A percentile compares a stretch with the other conserved stretches of the same genome.
phyloP scores from a whole-genome alignment of 1,140 invertebrate species.

The Hypothenemus hampei region DNA sequence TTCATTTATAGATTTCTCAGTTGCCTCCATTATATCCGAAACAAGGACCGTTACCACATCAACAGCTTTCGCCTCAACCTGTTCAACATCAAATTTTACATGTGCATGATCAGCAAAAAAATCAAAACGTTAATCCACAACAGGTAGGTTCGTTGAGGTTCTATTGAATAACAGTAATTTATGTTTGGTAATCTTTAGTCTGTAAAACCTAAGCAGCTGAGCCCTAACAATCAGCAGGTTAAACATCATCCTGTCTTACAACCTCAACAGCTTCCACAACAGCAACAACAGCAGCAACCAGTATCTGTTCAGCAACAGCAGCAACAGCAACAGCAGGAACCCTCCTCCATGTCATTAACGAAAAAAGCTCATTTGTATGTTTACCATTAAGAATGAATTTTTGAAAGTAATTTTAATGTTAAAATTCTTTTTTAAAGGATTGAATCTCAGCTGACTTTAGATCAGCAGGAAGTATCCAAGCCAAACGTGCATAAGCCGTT shows the following conservation, averaged over 20 bases:
- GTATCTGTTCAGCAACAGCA: constrained; percentile 10
- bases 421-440: constrained; percentile 48
- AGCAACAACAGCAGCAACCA: constrained; percentile 7
- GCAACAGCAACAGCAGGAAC: constrained; percentile 6
- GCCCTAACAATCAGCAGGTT: constrained; percentile 2
- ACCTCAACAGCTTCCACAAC: constrained; percentile 5
- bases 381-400: not conserved
- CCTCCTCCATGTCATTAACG: constrained; percentile 10
- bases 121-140: not conserved
- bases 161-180: not conserved
- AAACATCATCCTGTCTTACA: constrained; percentile 11
- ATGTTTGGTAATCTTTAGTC: not conserved
- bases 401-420: not conserved
- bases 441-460: constrained; percentile 70
- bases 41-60: constrained; percentile 15
- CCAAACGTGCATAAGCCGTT: constrained; percentile 77
- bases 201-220: constrained; percentile 1
- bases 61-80: constrained; percentile 8
- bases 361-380: constrained; percentile 39
- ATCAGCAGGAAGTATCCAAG: constrained; percentile 71
- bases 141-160: not conserved
- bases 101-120: constrained; percentile 8
- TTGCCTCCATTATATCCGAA: constrained; percentile 12
- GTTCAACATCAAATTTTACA: constrained; percentile 6
- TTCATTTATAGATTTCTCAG: constrained; percentile 11